Evolutionary conservation across 2,888 invertebrate genomes (phyloP).

Genomic region (Andrena camellia): DNA sequence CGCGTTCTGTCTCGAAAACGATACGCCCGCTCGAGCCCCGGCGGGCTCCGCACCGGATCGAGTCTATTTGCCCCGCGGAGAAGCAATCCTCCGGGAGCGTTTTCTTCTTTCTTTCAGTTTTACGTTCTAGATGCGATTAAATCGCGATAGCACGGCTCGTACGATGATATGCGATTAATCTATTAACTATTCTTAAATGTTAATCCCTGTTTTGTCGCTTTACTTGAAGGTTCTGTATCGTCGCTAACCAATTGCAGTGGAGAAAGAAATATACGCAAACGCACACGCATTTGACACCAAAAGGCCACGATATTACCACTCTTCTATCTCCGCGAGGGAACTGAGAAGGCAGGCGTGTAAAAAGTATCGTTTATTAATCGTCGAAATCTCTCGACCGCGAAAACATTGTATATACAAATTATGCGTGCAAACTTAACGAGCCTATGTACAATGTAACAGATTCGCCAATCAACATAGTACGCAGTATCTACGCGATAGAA

Average conservation of each 20-base stretch:
- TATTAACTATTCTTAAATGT: constrained; percentile 81
- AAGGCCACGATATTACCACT: background rate
- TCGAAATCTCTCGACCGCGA: constrained; percentile 21
- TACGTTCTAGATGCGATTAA: constrained; percentile 70
- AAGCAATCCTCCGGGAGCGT: constrained; percentile 69
- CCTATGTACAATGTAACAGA: constrained; percentile 46
- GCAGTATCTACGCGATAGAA: constrained; percentile 21
- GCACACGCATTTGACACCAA: constrained; percentile 65
- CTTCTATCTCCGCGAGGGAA: background rate
- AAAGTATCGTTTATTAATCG: constrained; percentile 54
- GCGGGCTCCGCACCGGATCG: background rate
- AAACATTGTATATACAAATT: constrained; percentile 49
- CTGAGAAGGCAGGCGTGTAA: constrained; percentile 19
- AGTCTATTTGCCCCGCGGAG: constrained; percentile 41
- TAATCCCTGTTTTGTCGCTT: constrained; percentile 72
- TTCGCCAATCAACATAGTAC: constrained; percentile 24
- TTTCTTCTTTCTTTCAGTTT: constrained; percentile 66
- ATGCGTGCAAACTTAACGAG: constrained; percentile 46
- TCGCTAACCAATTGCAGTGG: constrained; percentile 82
- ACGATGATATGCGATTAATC: constrained; percentile 81
- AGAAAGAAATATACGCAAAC: constrained; percentile 71
- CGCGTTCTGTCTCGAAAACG: background rate
- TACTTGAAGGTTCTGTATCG: constrained; percentile 79
- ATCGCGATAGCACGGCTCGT: constrained; percentile 62
- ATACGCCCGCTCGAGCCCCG: background rate